A percentile compares a stretch with the other conserved stretches of the same genome.
These are phyloP conservation scores for Liparis tanakae DNA, from an alignment of 2,797 vertebrate genomes.

Conservation along the genomic window DNA sequence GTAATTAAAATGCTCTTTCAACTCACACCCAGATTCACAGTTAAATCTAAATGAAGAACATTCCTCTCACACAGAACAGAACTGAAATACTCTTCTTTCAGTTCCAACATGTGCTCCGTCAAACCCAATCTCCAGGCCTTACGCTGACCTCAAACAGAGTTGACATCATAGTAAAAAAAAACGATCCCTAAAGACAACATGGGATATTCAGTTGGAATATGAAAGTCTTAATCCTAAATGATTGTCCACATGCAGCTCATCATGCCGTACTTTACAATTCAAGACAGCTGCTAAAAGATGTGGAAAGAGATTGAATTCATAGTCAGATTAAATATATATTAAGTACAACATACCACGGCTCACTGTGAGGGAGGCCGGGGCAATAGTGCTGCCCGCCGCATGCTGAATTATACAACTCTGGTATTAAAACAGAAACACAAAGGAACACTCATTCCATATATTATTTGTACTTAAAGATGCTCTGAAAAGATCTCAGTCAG, in stretches of 20 bases:
- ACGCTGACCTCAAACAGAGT: conserved; percentile 41
- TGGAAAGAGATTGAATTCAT: conserved; percentile 40
- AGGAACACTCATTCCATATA: neutral
- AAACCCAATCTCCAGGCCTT: conserved; percentile 32
- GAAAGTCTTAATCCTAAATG: conserved; percentile 51
- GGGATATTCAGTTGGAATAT: conserved; percentile 48
- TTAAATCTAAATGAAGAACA: conserved; percentile 8
- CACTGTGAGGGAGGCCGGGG: neutral
- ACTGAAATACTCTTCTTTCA: conserved; percentile 16
- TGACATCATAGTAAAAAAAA: conserved; percentile 28
- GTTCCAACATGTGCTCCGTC: conserved; percentile 7
- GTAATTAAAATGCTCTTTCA: conserved; percentile 4
- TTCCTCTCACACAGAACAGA: conserved; percentile 4
- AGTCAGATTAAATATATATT: conserved; percentile 45
- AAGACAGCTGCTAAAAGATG: conserved; percentile 33
- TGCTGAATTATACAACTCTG: conserved; percentile 8
- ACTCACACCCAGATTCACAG: conserved; percentile 13
- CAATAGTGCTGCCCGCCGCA: neutral
- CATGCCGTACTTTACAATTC: conserved; percentile 32
- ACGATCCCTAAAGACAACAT: conserved; percentile 43
- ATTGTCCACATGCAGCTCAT: conserved; percentile 54
- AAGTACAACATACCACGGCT: conserved; percentile 12
- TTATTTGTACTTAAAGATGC: neutral
- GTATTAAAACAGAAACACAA: conserved; percentile 3
- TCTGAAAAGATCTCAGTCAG: neutral